These are phyloP conservation scores for Brachionus rotundiformis DNA, from an alignment of 1,140 invertebrate species.

Conservation along the genomic window DNA sequence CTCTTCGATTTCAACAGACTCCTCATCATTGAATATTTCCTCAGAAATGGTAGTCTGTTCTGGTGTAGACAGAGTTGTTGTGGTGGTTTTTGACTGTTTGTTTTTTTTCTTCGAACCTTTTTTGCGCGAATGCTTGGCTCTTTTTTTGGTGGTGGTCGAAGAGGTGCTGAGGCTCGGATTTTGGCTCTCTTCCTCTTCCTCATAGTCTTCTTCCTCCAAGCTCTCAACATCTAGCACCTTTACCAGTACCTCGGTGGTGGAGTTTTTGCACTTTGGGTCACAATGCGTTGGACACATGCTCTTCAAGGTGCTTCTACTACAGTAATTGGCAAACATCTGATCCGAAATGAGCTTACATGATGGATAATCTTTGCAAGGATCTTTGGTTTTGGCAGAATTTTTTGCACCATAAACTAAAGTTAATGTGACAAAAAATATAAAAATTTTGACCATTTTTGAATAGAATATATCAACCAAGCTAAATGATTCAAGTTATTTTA, in stretches of 20 bases:
- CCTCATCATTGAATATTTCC: background rate
- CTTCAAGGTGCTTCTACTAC: constrained; percentile 37
- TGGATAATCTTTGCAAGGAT: constrained; percentile 40
- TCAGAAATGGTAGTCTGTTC: background rate
- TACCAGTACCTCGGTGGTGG: background rate
- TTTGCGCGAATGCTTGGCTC: background rate
- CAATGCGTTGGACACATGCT: constrained; percentile 47
- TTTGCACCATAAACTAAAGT: background rate
- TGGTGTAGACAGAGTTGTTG: background rate
- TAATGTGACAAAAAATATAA: background rate
- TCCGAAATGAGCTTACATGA: constrained; percentile 49
- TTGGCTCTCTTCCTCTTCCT: background rate
- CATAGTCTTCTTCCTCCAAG: constrained; percentile 26
- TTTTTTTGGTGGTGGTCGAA: constrained; percentile 33
- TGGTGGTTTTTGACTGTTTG: background rate
- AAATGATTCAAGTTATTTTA: background rate
- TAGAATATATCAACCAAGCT: background rate
- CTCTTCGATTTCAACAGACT: constrained; percentile 14
- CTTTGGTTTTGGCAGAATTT: background rate
- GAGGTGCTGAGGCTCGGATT: background rate
- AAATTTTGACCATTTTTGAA: constrained; percentile 23
- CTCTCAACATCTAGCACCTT: background rate
- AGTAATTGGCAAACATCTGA: constrained; percentile 45
- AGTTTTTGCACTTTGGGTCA: constrained; percentile 34
- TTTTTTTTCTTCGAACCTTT: background rate